Evolutionary conservation across 2,113 vertebrate species (phyloP).

Genomic region (Cichladusa arquata): DNA sequence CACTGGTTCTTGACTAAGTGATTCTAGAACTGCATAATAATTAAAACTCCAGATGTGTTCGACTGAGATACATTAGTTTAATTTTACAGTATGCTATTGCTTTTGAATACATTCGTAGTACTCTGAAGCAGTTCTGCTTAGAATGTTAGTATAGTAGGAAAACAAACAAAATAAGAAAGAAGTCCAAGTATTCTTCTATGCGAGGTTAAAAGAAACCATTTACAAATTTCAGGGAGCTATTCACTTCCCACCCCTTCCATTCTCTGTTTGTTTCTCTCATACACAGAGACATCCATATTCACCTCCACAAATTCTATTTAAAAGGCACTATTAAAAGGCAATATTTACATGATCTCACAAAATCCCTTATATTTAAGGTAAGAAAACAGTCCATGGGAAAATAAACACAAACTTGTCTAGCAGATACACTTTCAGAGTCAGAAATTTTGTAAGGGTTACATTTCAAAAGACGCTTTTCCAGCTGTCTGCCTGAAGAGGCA

Average conservation of each 20-base stretch:
- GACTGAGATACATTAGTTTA: neutral
- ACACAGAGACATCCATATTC: fast-evolving
- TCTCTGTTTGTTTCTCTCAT: neutral
- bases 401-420: slow-evolving; percentile 5
- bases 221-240: neutral
- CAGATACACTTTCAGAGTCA: neutral
- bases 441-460: neutral
- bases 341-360: neutral
- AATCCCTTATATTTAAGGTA: neutral
- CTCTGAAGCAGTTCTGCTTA: neutral
- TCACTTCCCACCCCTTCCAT: neutral
- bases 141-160: neutral
- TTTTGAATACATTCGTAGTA: neutral
- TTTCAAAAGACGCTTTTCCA: slow-evolving; percentile 8
- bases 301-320: neutral
- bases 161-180: neutral
- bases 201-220: neutral
- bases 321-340: too few species aligned
- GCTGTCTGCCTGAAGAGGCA: slow-evolving; percentile 7
- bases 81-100: neutral
- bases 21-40: neutral
- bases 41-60: neutral
- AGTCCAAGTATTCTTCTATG: neutral
- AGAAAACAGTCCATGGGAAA: neutral
- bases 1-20: neutral